phyloP scores from a whole-genome alignment of 1,140 invertebrate genomes.

The Scaptomyza graminum region DNA sequence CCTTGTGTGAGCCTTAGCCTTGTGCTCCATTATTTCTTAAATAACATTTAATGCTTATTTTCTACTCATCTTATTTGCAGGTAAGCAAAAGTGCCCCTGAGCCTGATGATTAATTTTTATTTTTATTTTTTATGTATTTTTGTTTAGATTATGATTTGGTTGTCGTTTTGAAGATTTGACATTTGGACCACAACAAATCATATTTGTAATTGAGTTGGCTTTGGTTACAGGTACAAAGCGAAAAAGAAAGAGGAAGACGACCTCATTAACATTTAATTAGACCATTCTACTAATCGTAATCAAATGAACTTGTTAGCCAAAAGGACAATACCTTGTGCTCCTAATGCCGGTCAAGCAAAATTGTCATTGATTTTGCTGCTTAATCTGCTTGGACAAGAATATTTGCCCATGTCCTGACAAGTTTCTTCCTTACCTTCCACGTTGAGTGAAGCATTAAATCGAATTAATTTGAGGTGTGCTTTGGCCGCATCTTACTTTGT shows the following conservation, averaged over 20 bases:
- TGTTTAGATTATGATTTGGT: conserved; percentile 12
- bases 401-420: conserved; percentile 12
- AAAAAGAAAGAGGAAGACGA: conserved; percentile 13
- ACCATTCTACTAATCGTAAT: conserved; percentile 65
- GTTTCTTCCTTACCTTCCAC: conserved; percentile 32
- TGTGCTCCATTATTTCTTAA: conserved; percentile 56
- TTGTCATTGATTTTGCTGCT: conserved; percentile 75
- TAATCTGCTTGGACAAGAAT: conserved; percentile 58
- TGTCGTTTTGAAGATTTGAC: conserved; percentile 1
- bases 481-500: conserved; percentile 16
- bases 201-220: conserved; percentile 16
- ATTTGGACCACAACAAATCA: background rate
- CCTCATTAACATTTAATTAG: conserved; percentile 77
- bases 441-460: conserved; percentile 66
- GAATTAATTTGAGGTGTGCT: conserved; percentile 70
- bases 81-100: conserved; percentile 34
- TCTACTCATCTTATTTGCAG: conserved; percentile 46
- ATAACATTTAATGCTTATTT: conserved; percentile 66
- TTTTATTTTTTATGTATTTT: background rate
- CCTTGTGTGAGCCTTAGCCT: conserved; percentile 45
- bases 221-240: conserved; percentile 20
- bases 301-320: conserved; percentile 69
- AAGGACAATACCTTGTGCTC: conserved; percentile 47
- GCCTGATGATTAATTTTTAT: background rate
- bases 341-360: conserved; percentile 50